phyloP scores from a whole-genome alignment of 2,113 vertebrate species.

The Lophochroa leadbeateri region DNA sequence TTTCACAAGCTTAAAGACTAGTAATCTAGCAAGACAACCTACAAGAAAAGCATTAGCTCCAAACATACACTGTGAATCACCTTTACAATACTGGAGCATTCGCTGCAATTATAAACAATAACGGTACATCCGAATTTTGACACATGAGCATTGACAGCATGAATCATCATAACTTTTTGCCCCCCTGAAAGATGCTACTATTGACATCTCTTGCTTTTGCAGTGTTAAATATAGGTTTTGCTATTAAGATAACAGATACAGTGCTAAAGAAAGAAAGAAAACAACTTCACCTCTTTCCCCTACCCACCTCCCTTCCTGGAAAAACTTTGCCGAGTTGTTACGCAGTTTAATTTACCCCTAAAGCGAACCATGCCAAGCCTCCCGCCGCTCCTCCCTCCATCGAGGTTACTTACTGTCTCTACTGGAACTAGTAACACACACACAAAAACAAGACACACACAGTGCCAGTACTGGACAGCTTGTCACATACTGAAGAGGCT shows the following conservation, averaged over 20 bases:
- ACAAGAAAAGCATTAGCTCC: background rate
- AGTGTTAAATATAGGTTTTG: background rate
- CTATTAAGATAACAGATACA: background rate
- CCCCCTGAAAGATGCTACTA: background rate
- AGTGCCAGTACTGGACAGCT: background rate
- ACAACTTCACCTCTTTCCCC: background rate
- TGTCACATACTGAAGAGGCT: background rate
- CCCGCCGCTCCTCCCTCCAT: background rate
- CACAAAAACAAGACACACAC: background rate
- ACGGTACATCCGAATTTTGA: background rate
- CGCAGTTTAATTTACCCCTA: background rate
- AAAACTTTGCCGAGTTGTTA: background rate
- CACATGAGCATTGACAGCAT: background rate
- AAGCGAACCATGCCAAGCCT: background rate
- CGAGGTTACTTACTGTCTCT: background rate
- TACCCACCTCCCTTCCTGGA: background rate
- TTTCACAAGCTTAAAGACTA: background rate
- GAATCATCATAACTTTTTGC: constrained; percentile 23
- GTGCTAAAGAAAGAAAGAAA: background rate
- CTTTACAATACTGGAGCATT: background rate
- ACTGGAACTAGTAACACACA: background rate
- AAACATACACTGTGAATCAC: rapidly evolving
- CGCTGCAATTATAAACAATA: background rate
- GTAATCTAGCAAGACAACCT: background rate
- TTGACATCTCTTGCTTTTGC: background rate